Evolutionary conservation across 2,888 invertebrate genomes (phyloP).

Genomic region (Adelognathus sp.): DNA sequence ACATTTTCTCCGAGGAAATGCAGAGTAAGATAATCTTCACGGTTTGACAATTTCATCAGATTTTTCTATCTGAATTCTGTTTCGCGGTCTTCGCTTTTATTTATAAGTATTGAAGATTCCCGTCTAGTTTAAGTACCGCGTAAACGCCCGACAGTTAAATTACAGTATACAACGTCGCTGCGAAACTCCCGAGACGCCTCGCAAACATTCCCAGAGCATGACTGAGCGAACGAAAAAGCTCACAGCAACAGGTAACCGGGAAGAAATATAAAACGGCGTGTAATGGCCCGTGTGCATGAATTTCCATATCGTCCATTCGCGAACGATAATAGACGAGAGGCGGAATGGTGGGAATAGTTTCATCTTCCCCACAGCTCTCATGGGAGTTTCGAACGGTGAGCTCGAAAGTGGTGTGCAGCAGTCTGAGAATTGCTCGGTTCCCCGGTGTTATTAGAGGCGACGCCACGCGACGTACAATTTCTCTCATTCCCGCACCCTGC

Average conservation of each 20-base stretch:
- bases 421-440: neutral
- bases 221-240: too few relatives aligned
- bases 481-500: conserved; percentile 36
- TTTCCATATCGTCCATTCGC: conserved; percentile 18
- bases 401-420: neutral
- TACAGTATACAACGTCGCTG: too few relatives aligned
- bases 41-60: too few relatives aligned
- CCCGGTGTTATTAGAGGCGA: conserved; percentile 25
- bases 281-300: neutral
- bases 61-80: too few relatives aligned
- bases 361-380: neutral
- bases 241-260: conserved; percentile 13
- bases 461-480: conserved; percentile 37
- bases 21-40: too few relatives aligned
- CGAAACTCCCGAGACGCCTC: too few relatives aligned
- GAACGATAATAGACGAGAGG: neutral
- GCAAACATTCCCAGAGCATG: too few relatives aligned
- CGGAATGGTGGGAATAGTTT: neutral
- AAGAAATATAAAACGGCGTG: neutral
- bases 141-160: too few relatives aligned
- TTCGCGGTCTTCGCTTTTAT: too few relatives aligned
- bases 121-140: too few relatives aligned
- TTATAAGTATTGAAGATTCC: too few relatives aligned
- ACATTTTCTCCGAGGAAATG: too few relatives aligned
- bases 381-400: neutral